Evolutionary conservation across 2,113 vertebrate species (phyloP), one percentile per base, ranked within the genome.

Genomic region (Glaucidium brasilianum): DNA sequence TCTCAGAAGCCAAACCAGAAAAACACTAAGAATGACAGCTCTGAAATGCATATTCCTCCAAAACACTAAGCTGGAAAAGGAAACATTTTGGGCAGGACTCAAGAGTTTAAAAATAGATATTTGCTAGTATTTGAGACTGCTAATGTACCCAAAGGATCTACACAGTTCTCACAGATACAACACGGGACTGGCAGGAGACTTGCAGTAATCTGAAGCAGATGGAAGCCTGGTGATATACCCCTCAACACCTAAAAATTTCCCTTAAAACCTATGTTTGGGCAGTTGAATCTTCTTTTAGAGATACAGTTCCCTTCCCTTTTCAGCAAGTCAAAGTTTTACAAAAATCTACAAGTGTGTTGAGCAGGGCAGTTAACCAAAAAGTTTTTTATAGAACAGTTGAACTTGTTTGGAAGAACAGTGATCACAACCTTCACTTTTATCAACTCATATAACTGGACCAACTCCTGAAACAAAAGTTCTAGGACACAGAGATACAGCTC

Each of bases 361-460:
- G n/a, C 4, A 2, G 16, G 14, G 25, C n/a, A 58, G 13, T 32
- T 23, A 13, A 60, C 4, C 47, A 81, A 34, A 32, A 21, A 47
- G 11, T 27, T 66, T 45, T 35, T 8, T 22, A 43, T 34, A 50
- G 83, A 12, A 2, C 15, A 12, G 6, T 1, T 56, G 19, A 78
- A 55, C 4, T 32, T n/a, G 11, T 64, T 25, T 7, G 34, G 29
- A 80, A 26, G 32, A 72, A 2, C 9, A 83, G 6, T 7, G 53
- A 37, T 10, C 11, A 43, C 10, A 19, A 34, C 9, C 34, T 72
- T 53, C 22, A 26, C 5, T 49, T 49, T 85, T 12, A 43, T n/a
- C 8, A 0, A 30, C 26, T 27, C 17, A 3, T 2, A 37, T 0
- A 73, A 19, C n/a, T 80, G 37, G 25, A 17, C 9, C 43, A 67